A percentile compares a stretch with the other conserved stretches of the same genome.
Evolutionary conservation across 2,797 vertebrate species (phyloP).

Genomic region (Pangasius sanitwongsei): DNA sequence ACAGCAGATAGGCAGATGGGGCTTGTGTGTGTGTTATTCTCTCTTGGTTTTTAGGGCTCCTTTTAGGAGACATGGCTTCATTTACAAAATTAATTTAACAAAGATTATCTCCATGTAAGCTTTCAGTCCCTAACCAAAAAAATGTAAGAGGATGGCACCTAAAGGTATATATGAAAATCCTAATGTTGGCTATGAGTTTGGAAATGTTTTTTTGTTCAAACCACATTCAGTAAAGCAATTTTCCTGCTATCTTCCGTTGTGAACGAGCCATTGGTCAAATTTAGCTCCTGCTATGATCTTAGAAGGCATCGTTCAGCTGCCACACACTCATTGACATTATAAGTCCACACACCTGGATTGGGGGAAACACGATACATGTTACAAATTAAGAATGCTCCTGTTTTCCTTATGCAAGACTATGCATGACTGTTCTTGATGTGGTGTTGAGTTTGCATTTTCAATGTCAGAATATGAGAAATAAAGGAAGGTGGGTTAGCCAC

Average conservation of each 20-base stretch:
- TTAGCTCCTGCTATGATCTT: background rate
- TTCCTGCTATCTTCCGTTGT: background rate
- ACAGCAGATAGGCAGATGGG: background rate
- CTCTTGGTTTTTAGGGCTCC: background rate
- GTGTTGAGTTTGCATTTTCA: background rate
- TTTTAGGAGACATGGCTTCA: conserved; percentile 35
- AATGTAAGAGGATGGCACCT: conserved; percentile 1
- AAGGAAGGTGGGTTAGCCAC: background rate
- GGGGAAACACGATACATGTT: conserved; percentile 17
- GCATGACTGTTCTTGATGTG: conserved; percentile 13
- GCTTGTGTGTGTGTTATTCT: conserved; percentile 18
- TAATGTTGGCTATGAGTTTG: background rate
- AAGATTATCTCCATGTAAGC: conserved; percentile 45
- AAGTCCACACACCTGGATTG: conserved; percentile 21
- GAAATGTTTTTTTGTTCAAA: background rate
- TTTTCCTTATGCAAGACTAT: conserved; percentile 16
- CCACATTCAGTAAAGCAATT: background rate
- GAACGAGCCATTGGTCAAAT: background rate
- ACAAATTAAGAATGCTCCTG: conserved; percentile 14
- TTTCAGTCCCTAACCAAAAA: conserved; percentile 21
- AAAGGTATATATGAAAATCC: background rate
- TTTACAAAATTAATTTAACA: conserved; percentile 49
- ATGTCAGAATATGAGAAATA: background rate
- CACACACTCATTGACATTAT: conserved; percentile 17
- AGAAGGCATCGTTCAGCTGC: background rate